Base-by-base conservation (phyloP, 2,113 vertebrate species). In the Grammomys surdaster region DNA sequence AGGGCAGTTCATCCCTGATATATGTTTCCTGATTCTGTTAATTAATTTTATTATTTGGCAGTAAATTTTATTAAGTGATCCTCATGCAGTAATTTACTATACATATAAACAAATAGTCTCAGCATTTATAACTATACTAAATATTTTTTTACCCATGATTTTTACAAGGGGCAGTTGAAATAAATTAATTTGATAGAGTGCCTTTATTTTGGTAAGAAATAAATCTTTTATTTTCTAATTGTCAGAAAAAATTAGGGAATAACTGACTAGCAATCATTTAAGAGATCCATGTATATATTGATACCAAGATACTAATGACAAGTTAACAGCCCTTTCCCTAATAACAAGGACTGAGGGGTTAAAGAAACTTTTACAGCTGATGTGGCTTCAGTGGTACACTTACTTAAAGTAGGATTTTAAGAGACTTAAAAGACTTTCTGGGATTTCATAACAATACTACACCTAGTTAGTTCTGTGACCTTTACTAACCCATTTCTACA, bases 61-160 rank as follows among this genome's bases (percentile, higher is more conserved):
- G 26, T 67, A 77, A 94, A 95, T 90, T 69, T 92, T 40, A 96
- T 92, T 92, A 97, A 75, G 70, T 95, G 60, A 81, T 54, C 86
- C 36, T 92, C 12, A 87, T 92, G 14, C 51, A 87, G 69, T 73
- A 93, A 69, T 94, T 97, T 91, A 89, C 60, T 65, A 40, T 87
- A 94, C 77, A 46, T 72, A 84, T 60, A 95, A 97, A 95, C 7
- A 58, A 78, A 94, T 65, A 89, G 19, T 5, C 77, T 91, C 65
- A 85, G 28, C 90, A 96, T 76, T 65, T 76, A 86, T 88, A 67
- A 43, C 16, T 36, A 60, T 48, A 51, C 69, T 75, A 94, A 96
- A 87, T 80, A 75, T 75, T 88, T 94, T 96, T 84, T 40, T 84
- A 84, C 70, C 76, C 63, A 7, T 43, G 6, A 43, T 87, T 69